Evolutionary conservation across 1,140 invertebrate species (phyloP).

Genomic region (Macrostomum lignano): DNA sequence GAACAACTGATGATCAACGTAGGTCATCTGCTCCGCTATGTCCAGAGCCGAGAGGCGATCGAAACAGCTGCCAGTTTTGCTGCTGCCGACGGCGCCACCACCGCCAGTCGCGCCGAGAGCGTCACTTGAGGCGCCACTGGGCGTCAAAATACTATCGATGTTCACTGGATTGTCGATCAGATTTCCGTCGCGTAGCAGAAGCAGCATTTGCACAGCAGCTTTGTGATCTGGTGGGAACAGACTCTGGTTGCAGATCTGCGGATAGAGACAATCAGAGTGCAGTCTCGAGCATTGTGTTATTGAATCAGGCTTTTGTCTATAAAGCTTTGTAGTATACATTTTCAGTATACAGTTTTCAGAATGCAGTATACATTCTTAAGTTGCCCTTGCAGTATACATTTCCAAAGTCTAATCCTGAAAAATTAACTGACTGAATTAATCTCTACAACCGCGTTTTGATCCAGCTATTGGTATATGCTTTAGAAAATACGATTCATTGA

Average conservation of each 20-base stretch:
- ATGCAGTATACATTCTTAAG: conserved; percentile 5
- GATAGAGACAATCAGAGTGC: too few relatives aligned
- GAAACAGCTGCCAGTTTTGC: conserved; percentile 40
- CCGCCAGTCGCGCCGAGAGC: neutral
- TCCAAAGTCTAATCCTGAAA: neutral
- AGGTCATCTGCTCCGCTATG: conserved; percentile 74
- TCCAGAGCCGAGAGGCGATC: conserved; percentile 59
- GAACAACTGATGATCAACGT: conserved; percentile 69
- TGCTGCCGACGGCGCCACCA: neutral
- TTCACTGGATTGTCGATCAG: neutral
- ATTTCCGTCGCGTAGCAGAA: neutral
- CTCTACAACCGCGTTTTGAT: too few relatives aligned
- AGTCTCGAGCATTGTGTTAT: too few relatives aligned
- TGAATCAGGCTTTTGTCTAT: too few relatives aligned
- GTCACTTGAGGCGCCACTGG: neutral
- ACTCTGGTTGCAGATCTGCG: conserved; percentile 56
- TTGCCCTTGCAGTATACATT: neutral
- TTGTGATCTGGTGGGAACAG: conserved; percentile 64
- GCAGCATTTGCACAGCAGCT: conserved; percentile 32
- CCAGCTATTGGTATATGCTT: too few relatives aligned
- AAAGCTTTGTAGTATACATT: conserved; percentile 41
- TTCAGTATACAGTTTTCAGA: conserved; percentile 49
- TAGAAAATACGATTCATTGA: too few relatives aligned
- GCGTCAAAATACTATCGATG: neutral
- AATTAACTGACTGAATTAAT: neutral